These are phyloP conservation scores for Typhlomys cinereus DNA, from an alignment of 2,113 vertebrate genomes.

Conservation along the genomic window DNA sequence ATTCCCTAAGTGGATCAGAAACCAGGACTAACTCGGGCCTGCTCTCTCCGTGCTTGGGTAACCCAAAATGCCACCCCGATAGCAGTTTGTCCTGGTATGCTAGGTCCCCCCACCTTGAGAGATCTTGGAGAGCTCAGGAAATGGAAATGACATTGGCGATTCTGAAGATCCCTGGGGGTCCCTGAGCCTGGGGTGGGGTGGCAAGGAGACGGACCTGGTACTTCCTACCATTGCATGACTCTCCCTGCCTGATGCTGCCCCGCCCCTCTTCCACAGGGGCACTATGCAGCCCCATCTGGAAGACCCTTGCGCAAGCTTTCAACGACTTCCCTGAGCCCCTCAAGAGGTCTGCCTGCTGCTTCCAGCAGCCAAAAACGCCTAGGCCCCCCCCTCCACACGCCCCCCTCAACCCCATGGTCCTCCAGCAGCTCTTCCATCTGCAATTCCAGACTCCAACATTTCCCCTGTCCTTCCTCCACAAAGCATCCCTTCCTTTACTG, in stretches of 20 bases:
- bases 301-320: background rate
- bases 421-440: background rate
- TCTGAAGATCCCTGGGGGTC: background rate
- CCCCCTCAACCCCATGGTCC: no score
- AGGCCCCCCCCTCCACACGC: background rate
- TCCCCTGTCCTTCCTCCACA: background rate
- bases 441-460: background rate
- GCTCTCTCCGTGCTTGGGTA: background rate
- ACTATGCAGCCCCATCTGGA: background rate
- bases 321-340: background rate
- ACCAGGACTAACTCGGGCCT: background rate
- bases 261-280: background rate
- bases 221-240: slow-evolving; percentile 54
- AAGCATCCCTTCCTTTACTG: background rate
- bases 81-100: background rate
- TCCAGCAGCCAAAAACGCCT: slow-evolving; percentile 52
- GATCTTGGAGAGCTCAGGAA: background rate
- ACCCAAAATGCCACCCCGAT: background rate
- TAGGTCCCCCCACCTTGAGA: background rate
- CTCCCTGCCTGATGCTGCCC: background rate
- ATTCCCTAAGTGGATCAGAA: background rate
- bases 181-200: background rate
- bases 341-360: background rate
- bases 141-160: background rate
- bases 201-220: background rate